phyloP scores from a whole-genome alignment of 2,888 invertebrate genomes.

The Melipona bicolor region DNA sequence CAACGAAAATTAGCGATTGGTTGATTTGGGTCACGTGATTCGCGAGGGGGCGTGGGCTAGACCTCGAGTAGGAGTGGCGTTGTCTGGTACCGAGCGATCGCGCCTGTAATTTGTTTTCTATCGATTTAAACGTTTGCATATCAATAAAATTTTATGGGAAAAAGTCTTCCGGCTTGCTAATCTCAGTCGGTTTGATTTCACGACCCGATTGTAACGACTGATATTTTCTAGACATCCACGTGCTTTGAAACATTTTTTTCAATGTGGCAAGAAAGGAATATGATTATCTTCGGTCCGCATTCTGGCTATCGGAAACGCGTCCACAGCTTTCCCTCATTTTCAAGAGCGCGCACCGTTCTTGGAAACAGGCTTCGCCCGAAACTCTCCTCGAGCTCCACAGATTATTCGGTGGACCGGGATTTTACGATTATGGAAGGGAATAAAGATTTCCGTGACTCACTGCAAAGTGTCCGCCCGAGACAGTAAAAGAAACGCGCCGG shows the following conservation, averaged over 20 bases:
- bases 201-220: background rate
- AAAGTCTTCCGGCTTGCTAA: too few relatives aligned
- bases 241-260: background rate
- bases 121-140: too few relatives aligned
- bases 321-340: slow-evolving; percentile 1
- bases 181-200: background rate
- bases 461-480: slow-evolving; percentile 17
- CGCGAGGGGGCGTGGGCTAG: too few relatives aligned
- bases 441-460: slow-evolving; percentile 61
- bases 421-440: slow-evolving; percentile 56
- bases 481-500: slow-evolving; percentile 58
- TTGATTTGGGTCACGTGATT: too few relatives aligned
- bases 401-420: slow-evolving; percentile 32
- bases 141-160: too few relatives aligned
- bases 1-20: too few relatives aligned
- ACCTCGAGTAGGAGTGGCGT: too few relatives aligned
- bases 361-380: slow-evolving; percentile 9
- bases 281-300: background rate
- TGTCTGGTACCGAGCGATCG: too few relatives aligned
- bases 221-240: background rate
- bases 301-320: slow-evolving; percentile 10
- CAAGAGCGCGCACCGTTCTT: background rate
- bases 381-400: slow-evolving; percentile 1
- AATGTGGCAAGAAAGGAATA: too few relatives aligned
- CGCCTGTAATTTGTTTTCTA: too few relatives aligned